These are phyloP conservation scores for Pangasianodon gigas DNA, from an alignment of 2,113 vertebrate genomes.

Conservation along the genomic window DNA sequence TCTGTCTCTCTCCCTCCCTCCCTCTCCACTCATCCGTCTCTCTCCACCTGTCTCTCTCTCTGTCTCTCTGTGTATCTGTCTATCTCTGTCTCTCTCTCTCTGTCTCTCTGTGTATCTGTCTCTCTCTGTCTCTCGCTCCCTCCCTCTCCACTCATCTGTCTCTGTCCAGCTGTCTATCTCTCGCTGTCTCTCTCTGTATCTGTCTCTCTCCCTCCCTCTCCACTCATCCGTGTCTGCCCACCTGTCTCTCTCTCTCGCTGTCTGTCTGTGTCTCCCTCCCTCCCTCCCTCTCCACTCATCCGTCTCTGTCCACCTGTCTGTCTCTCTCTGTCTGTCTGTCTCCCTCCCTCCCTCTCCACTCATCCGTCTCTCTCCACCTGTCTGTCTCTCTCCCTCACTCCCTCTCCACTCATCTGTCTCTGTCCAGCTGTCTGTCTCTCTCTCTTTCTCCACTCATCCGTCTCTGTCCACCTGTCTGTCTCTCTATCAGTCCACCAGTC, in stretches of 20 bases:
- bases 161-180: not conserved
- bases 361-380: not conserved
- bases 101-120: not conserved
- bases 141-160: not conserved
- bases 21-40: no score
- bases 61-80: not conserved
- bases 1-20: no score
- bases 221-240: not conserved
- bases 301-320: not conserved
- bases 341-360: not conserved
- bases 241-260: not conserved
- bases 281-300: not conserved
- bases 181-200: not conserved
- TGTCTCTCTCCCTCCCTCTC: not conserved
- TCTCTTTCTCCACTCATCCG: not conserved
- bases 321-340: not conserved
- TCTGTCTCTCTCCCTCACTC: not conserved
- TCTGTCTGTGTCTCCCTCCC: not conserved
- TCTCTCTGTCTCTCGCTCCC: not conserved
- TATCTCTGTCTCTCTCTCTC: not conserved
- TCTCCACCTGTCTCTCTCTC: not conserved
- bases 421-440: not conserved
- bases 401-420: not conserved
- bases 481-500: no score
- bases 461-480: not conserved